Percentiles rank a stretch among this genome's conserved stretches.
phyloP scores from a whole-genome alignment of 1,140 invertebrate genomes.

The Solen grandis region DNA sequence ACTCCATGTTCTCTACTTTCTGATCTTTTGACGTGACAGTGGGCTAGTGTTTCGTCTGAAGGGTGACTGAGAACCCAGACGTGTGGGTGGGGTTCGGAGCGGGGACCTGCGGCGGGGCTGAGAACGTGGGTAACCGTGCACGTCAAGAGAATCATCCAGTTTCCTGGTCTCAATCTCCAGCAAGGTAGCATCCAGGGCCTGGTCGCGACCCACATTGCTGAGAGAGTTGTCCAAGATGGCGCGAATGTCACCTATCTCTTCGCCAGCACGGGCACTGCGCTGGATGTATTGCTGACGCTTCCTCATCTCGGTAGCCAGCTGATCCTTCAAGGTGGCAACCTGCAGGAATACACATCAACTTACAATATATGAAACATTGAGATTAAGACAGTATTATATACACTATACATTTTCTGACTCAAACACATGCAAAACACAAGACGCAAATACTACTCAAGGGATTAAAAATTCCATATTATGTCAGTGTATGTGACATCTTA shows the following conservation, averaged over 20 bases:
- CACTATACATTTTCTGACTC: too few relatives aligned
- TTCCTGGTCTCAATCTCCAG: constrained; percentile 93
- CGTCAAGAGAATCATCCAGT: constrained; percentile 83
- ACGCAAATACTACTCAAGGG: too few relatives aligned
- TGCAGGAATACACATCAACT: too few relatives aligned
- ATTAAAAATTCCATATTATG: too few relatives aligned
- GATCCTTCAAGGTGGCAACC: constrained; percentile 85
- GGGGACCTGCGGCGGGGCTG: constrained; percentile 74
- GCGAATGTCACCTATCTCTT: constrained; percentile 92
- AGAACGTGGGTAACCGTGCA: constrained; percentile 45
- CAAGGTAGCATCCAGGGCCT: constrained; percentile 83
- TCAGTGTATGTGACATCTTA: too few relatives aligned
- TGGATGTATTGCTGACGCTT: constrained; percentile 91
- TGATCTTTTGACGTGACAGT: constrained; percentile 36
- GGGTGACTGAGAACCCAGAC: constrained; percentile 40
- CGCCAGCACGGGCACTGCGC: constrained; percentile 89
- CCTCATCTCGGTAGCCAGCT: constrained; percentile 92
- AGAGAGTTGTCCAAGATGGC: constrained; percentile 89
- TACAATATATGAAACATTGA: too few relatives aligned
- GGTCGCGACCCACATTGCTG: constrained; percentile 90
- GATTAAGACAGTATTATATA: too few relatives aligned
- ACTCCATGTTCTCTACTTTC: too few relatives aligned
- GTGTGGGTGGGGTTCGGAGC: constrained; percentile 68
- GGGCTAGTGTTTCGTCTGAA: constrained; percentile 38
- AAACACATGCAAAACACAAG: too few relatives aligned